Base-by-base conservation (phyloP, 2,888 invertebrate genomes). In the Sarcophaga variegata region DNA sequence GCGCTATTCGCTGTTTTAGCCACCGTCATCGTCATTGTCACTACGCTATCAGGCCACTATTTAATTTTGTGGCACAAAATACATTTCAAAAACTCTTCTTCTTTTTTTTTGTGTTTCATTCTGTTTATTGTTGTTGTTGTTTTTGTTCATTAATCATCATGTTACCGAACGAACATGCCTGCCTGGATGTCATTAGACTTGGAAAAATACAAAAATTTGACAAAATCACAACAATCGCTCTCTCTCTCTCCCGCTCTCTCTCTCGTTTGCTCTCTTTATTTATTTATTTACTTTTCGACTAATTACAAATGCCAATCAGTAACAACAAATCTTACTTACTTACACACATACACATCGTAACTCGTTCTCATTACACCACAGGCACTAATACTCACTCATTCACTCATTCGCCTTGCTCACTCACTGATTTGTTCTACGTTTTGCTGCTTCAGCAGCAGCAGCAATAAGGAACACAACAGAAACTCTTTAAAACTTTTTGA, bases 301-400 rank as follows among this genome's bases (percentile, higher is more conserved):
- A 92, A 92, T 92, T 92, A 91, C 92, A 91, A 92, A 92, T 92
- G 92, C 91, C 92, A 92, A 92, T 92, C 91, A 92, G 91, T 87
- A 90, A 79, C 81, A 84, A 89, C 86, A 90, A 90, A 90, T 90
- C 89, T 86, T 54, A 54, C 17, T 54, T 12, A 14, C 4, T 17
- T 1, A 54, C 4, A 54, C 54, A 54, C 49, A 49, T 5, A 27
- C 49, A 49, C 49, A 86, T 85, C 84, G 72, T 66, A 72, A 72
- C 67, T 67, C 67, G 70, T 87, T 75, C 79, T 79, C 84, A 84
- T 87, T 87, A 81, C 81, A 79, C 83, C 83, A 84, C 81, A 84
- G 83, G 83, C 86, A 78, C 75, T 74, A 78, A 72, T 77, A 77
- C 47, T n/a, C 59, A 70, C 69, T 63, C 37, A 67, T 8, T n/a